Percentiles rank a stretch among this genome's conserved stretches.
These are phyloP conservation scores for Chrysopa pallens DNA, from an alignment of 1,140 invertebrate genomes.

Conservation along the genomic window DNA sequence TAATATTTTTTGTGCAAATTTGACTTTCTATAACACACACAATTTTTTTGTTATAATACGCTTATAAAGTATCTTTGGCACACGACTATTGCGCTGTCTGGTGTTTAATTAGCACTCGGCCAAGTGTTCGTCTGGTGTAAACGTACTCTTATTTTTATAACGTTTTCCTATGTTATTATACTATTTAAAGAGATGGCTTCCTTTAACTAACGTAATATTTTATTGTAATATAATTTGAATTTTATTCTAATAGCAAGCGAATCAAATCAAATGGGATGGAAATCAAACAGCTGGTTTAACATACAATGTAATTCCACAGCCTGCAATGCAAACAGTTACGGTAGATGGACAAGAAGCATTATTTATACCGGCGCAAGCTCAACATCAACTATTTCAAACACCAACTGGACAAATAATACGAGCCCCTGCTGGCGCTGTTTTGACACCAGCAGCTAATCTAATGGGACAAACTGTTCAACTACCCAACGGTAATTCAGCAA, in stretches of 20 bases:
- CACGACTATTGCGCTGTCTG: too few species aligned
- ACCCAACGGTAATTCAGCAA: constrained; percentile 17
- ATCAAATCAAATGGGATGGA: neutral
- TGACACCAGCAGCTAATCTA: constrained; percentile 28
- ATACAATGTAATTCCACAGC: constrained; percentile 42
- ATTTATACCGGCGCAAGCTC: constrained; percentile 50
- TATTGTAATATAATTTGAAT: too few species aligned
- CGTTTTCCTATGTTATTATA: too few species aligned
- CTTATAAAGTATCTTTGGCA: too few species aligned
- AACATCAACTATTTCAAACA: constrained; percentile 29
- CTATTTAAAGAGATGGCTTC: too few species aligned
- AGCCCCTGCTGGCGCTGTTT: constrained; percentile 19
- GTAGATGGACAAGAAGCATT: constrained; percentile 85
- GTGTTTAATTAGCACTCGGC: too few species aligned
- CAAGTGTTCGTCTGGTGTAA: too few species aligned
- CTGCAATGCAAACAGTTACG: constrained; percentile 65
- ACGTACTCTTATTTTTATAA: too few species aligned
- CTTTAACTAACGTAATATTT: too few species aligned
- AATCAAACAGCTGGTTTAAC: constrained; percentile 20
- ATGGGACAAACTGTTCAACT: constrained; percentile 34
- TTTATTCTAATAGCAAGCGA: neutral
- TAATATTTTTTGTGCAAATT: too few species aligned
- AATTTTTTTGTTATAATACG: too few species aligned
- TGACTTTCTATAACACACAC: too few species aligned
- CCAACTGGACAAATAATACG: constrained; percentile 44